Percentiles rank a stretch among this genome's conserved stretches.
Conservation (phyloP, 2,797 vertebrate species). For the Peromyscus attwateri region DNA sequence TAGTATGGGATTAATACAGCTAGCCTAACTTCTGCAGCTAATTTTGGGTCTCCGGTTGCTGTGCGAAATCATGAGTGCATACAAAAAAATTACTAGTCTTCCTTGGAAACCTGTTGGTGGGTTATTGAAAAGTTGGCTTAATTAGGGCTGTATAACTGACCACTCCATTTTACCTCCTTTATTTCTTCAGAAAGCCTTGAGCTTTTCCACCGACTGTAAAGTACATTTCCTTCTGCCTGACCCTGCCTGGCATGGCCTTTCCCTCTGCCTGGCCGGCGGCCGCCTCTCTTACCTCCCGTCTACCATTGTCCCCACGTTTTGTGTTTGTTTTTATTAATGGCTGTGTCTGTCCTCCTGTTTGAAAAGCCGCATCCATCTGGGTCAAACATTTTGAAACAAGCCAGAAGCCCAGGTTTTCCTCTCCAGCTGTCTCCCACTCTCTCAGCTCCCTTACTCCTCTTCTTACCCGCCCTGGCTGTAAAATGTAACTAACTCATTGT, state of each 20-base stretch:
- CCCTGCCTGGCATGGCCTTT: conserved; percentile 54
- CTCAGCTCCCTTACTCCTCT: background rate
- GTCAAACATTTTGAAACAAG: conserved; percentile 83
- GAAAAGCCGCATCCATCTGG: conserved; percentile 79
- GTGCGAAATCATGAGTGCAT: conserved; percentile 64
- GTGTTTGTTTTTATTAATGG: conserved; percentile 68
- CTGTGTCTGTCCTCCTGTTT: conserved; percentile 75
- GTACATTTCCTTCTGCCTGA: conserved; percentile 21
- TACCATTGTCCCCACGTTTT: background rate
- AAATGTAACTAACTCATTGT: conserved; percentile 40
- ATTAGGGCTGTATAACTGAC: conserved; percentile 27
- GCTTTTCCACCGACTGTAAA: conserved; percentile 9
- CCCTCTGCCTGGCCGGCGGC: conserved; percentile 35
- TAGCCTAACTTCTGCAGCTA: conserved; percentile 31
- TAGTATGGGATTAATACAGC: background rate
- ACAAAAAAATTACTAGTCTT: conserved; percentile 76
- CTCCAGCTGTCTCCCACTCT: conserved; percentile 71
- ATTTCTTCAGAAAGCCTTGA: conserved; percentile 46
- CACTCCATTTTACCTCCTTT: conserved; percentile 36
- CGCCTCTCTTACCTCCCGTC: background rate
- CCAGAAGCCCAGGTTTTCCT: conserved; percentile 79
- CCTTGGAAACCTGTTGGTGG: conserved; percentile 84
- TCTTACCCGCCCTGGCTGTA: conserved; percentile 69
- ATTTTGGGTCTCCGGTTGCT: conserved; percentile 44
- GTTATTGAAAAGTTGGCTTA: conserved; percentile 68